phyloP scores from a whole-genome alignment of 2,797 vertebrate species.

The Pachyuromys duprasi region DNA sequence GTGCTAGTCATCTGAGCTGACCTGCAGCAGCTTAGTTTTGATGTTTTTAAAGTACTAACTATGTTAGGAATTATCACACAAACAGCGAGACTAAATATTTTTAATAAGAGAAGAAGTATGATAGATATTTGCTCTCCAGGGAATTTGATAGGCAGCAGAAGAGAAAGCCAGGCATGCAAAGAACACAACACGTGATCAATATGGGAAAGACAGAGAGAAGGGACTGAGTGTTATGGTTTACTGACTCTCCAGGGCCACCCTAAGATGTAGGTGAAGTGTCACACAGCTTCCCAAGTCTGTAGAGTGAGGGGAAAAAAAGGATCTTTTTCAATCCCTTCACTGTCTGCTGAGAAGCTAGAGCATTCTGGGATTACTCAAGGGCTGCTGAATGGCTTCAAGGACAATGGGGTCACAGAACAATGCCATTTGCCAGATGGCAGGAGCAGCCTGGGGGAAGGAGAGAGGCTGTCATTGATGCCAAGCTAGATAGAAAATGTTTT shows the following conservation, averaged over 20 bases:
- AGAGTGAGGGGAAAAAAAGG: background rate
- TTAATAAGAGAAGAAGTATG: slow-evolving; percentile 16
- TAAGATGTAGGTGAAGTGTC: background rate
- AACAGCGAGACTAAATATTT: background rate
- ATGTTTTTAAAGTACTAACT: slow-evolving; percentile 8
- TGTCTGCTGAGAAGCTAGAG: background rate
- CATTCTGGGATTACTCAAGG: background rate
- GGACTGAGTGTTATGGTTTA: rapidly evolving
- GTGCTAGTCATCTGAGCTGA: background rate
- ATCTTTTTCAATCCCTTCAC: background rate
- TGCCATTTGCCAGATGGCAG: slow-evolving; percentile 72
- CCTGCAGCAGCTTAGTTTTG: slow-evolving; percentile 25
- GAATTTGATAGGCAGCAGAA: background rate
- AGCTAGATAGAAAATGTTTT: slow-evolving; percentile 54
- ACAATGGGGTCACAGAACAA: slow-evolving; percentile 54
- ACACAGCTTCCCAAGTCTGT: rapidly evolving
- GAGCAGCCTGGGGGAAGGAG: slow-evolving; percentile 64
- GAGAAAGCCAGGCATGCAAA: background rate
- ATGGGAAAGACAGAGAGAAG: background rate
- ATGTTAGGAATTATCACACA: background rate
- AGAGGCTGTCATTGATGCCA: slow-evolving; percentile 31
- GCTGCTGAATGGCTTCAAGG: slow-evolving; percentile 56
- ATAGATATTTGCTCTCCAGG: background rate
- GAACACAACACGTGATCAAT: background rate
- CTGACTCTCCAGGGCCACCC: background rate